These are phyloP conservation scores for Lepidonotus clava DNA, from an alignment of 2,888 invertebrate genomes.

Conservation along the genomic window DNA sequence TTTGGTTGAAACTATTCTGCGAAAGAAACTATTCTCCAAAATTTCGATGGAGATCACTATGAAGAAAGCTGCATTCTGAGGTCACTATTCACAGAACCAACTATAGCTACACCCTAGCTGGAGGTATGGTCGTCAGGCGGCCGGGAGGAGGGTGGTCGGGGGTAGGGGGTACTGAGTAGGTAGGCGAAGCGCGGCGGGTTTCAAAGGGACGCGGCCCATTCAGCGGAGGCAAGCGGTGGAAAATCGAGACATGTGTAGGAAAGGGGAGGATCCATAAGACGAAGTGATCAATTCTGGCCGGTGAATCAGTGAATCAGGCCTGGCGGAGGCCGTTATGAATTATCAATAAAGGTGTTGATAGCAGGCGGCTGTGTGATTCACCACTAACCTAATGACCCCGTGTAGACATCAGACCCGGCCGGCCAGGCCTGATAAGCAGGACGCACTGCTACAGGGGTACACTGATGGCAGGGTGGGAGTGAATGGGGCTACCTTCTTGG, in stretches of 20 bases:
- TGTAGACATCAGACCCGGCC: too few species aligned
- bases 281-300: background rate
- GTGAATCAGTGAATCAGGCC: background rate
- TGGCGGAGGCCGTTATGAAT: background rate
- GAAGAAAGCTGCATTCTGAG: too few species aligned
- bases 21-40: too few species aligned
- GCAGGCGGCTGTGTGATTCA: conserved; percentile 6
- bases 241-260: conserved; percentile 17
- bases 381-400: background rate
- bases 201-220: background rate
- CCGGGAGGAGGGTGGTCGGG: too few species aligned
- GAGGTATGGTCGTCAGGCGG: too few species aligned
- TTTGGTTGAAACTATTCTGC: too few species aligned
- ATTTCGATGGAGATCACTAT: too few species aligned
- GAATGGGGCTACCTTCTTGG: too few species aligned
- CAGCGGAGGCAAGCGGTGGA: background rate
- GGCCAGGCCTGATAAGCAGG: background rate
- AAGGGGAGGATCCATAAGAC: background rate
- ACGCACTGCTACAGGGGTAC: background rate
- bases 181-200: background rate
- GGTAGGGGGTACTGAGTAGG: too few species aligned
- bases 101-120: too few species aligned
- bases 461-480: background rate
- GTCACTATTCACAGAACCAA: too few species aligned
- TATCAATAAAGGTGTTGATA: background rate